Conservation (phyloP, 2,797 vertebrate genomes). For the Lagocephalus sceleratus region DNA sequence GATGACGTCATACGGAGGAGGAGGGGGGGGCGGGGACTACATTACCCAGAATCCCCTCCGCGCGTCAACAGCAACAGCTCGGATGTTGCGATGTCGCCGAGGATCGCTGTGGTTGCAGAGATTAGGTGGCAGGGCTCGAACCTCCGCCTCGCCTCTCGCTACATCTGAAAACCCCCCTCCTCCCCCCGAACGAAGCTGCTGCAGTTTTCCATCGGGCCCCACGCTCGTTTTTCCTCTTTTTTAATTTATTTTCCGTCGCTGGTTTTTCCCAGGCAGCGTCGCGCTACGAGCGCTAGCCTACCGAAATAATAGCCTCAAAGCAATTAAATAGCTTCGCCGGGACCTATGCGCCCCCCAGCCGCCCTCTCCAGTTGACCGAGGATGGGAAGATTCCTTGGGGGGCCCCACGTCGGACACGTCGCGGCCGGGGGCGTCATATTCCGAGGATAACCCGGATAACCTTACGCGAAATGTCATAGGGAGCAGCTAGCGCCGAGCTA, state of each 20-base stretch:
- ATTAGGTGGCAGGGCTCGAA: constrained; percentile 48
- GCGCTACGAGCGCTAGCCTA: constrained; percentile 55
- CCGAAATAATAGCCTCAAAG: constrained; percentile 34
- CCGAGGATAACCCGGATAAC: constrained; percentile 75
- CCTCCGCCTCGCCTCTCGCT: constrained; percentile 32
- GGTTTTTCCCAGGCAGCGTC: constrained; percentile 33
- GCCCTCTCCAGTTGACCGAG: constrained; percentile 37
- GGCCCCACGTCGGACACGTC: constrained; percentile 46
- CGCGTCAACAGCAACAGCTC: constrained; percentile 63
- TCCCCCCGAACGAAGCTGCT: too few species aligned
- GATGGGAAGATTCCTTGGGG: constrained; percentile 60
- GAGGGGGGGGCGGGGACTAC: constrained; percentile 43
- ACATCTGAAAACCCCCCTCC: constrained; percentile 44
- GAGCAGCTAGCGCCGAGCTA: constrained; percentile 70
- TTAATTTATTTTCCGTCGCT: too few species aligned
- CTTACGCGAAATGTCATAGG: constrained; percentile 77
- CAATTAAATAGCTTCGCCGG: constrained; percentile 42
- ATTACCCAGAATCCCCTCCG: constrained; percentile 52
- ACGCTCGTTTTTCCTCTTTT: constrained; percentile 35
- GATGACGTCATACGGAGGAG: constrained; percentile 16
- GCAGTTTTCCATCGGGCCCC: constrained; percentile 17
- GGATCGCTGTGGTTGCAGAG: constrained; percentile 68
- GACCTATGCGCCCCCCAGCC: constrained; percentile 42
- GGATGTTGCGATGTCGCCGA: constrained; percentile 71
- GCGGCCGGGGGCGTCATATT: constrained; percentile 50